Evolutionary conservation across 53 echinoderm and acorn worm genomes (phyloP).

Genomic region (Luidia sarsii): DNA sequence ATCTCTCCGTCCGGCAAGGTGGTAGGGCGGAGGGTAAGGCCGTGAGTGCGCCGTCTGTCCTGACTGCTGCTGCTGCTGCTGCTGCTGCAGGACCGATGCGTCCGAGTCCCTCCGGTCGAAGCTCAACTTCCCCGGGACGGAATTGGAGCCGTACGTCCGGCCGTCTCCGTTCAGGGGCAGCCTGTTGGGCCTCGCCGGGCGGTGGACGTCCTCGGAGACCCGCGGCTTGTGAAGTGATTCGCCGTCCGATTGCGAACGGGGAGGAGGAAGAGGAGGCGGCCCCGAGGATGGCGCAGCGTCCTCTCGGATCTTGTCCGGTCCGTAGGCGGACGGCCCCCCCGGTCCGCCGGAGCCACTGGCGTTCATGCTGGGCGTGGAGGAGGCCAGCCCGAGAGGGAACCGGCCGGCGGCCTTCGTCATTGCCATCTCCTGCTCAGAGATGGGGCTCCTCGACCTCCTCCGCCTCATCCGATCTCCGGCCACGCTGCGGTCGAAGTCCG

Average conservation of each 20-base stretch:
- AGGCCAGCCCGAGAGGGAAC: conserved; percentile 17
- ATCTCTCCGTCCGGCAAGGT: conserved; percentile 5
- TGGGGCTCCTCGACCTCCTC: not conserved
- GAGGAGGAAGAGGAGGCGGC: too few species aligned
- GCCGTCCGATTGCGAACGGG: too few species aligned
- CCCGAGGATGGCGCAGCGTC: too few species aligned
- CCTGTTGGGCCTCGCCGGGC: not conserved
- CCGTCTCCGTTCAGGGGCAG: not conserved
- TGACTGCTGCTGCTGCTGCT: not conserved
- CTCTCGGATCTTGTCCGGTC: too few species aligned
- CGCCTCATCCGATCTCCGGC: not conserved
- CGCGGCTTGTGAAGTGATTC: too few species aligned
- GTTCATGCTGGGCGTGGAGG: conserved; percentile 33
- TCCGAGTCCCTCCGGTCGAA: not conserved
- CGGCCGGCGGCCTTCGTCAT: too few species aligned
- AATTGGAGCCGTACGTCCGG: conserved; percentile 5
- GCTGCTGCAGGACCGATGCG: not conserved
- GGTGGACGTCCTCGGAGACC: not conserved
- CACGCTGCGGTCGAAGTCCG: not conserved
- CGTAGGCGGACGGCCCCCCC: too few species aligned
- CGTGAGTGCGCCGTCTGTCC: not conserved
- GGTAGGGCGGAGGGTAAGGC: not conserved
- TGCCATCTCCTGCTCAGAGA: too few species aligned
- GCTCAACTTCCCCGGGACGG: not conserved
- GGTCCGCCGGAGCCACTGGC: too few species aligned